Base-by-base conservation (phyloP, 2,113 vertebrate genomes). In the Campylomormyrus tamandua region DNA sequence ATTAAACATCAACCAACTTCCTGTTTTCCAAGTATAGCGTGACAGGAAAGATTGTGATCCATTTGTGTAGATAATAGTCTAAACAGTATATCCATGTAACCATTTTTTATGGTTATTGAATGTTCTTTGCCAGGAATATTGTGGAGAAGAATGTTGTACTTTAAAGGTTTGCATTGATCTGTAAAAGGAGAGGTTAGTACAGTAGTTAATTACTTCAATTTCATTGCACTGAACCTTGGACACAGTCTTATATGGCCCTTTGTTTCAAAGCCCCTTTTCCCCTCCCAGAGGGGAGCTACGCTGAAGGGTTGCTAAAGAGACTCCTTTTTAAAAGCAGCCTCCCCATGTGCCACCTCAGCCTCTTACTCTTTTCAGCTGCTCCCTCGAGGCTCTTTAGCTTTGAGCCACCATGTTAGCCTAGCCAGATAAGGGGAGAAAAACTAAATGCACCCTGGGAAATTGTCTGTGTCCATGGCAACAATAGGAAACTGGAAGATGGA, bases 381-480 rank as follows among this genome's bases (percentile, higher is more conserved):
- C 93, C 91, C 92, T 87, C 39, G 89, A 90, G 92, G 91, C 91
- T 92, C 90, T 92, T 92, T 93, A 92, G 91, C 91, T 92, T 92
- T 87, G n/a, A 91, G 93, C 91, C 91, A 89, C 83, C 53, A 31
- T 89, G 91, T 90, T 92, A 91, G 90, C 91, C 66, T 46, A 88
- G 90, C 90, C 86, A 80, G 90, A 91, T 52, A 85, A 83, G 83
- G 70, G 21, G 83, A 88, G 42, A 77, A 31, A 74, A 35, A 83
- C 86, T 91, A 90, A 92, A 89, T 91, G 91, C 91, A 92, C 85
- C 91, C 91, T 91, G 91, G 92, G 92, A 93, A 93, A 91, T 92
- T 90, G 91, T 91, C 90, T 90, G 93, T 94, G 92, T 92, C 93
- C 93, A 93, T 94, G 92, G 93, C 91, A 93, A 94, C 93, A 86